A percentile compares a stretch with the other conserved stretches of the same genome.
These are phyloP conservation scores for Cydia pomonella DNA, from an alignment of 1,140 invertebrate genomes.

Conservation along the genomic window DNA sequence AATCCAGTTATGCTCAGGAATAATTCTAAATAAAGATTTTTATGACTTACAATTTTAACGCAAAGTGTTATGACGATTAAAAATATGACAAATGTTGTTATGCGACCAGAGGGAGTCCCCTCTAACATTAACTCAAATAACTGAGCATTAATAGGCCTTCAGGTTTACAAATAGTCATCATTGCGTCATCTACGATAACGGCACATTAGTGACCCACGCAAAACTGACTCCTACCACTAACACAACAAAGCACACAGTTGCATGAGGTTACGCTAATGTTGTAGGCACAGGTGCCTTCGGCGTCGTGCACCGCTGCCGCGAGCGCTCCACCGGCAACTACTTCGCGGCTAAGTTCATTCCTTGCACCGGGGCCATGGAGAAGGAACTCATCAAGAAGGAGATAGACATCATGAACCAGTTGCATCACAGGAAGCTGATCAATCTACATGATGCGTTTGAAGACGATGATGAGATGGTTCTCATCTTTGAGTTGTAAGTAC, in stretches of 20 bases:
- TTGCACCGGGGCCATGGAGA: constrained; percentile 96
- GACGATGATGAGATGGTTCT: constrained; percentile 99
- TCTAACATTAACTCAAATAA: no score
- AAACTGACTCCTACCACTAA: background rate
- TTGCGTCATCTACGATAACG: no score
- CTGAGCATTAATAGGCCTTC: no score
- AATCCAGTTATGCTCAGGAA: no score
- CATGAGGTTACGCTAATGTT: constrained; percentile 55
- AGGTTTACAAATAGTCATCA: no score
- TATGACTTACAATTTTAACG: no score
- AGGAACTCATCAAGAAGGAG: constrained; percentile 98
- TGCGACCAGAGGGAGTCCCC: no score
- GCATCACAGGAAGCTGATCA: constrained; percentile 98
- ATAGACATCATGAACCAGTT: constrained; percentile 99
- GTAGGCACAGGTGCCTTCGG: constrained; percentile 97
- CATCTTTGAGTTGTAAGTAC: constrained; percentile 98
- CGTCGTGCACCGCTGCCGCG: constrained; percentile 98
- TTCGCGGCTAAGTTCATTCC: constrained; percentile 99
- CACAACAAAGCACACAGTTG: constrained; percentile 36
- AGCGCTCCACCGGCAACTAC: constrained; percentile 96
- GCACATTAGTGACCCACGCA: no score
- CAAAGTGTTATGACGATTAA: no score
- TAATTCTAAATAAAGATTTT: no score
- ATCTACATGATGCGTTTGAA: constrained; percentile 99
- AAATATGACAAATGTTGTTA: no score